Percentiles rank a stretch among this genome's conserved stretches.
phyloP scores from a whole-genome alignment of 2,113 vertebrate species.

The Odontesthes bonariensis region DNA sequence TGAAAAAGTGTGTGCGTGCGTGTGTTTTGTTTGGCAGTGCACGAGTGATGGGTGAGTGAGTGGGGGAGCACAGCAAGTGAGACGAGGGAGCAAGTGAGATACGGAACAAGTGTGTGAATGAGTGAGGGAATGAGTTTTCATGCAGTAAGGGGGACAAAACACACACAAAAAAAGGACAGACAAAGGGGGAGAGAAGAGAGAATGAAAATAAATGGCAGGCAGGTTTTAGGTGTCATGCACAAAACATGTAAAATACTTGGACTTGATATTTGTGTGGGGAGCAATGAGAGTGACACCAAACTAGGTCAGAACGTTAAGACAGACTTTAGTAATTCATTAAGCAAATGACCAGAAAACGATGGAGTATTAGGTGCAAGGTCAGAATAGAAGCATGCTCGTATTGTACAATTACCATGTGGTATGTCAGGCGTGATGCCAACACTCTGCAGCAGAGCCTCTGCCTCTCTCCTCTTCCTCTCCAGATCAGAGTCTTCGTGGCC shows the following conservation, averaged over 20 bases:
- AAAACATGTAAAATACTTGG: slow-evolving; percentile 49
- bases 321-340: slow-evolving; percentile 24
- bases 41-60: slow-evolving; percentile 77
- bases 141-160: slow-evolving; percentile 63
- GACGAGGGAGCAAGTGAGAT: slow-evolving; percentile 52
- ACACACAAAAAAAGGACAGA: slow-evolving; percentile 42
- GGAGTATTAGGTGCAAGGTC: slow-evolving; percentile 27
- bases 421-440: slow-evolving; percentile 93
- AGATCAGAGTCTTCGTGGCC: slow-evolving; percentile 94
- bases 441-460: slow-evolving; percentile 96
- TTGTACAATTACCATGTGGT: slow-evolving; percentile 86
- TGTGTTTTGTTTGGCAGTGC: slow-evolving; percentile 59
- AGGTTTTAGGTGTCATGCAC: slow-evolving; percentile 72
- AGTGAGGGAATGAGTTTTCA: slow-evolving; percentile 63
- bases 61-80: slow-evolving; percentile 55
- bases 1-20: slow-evolving; percentile 71
- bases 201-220: slow-evolving; percentile 79
- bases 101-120: slow-evolving; percentile 78
- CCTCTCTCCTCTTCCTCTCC: slow-evolving; percentile 97
- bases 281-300: slow-evolving; percentile 39
- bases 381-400: slow-evolving; percentile 32
- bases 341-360: slow-evolving; percentile 25
- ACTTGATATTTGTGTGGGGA: slow-evolving; percentile 15
- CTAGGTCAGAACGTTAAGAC: slow-evolving; percentile 42
- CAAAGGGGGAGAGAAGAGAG: slow-evolving; percentile 72